Evolutionary conservation across 2,113 vertebrate species (phyloP).

Genomic region (Suricata suricatta): DNA sequence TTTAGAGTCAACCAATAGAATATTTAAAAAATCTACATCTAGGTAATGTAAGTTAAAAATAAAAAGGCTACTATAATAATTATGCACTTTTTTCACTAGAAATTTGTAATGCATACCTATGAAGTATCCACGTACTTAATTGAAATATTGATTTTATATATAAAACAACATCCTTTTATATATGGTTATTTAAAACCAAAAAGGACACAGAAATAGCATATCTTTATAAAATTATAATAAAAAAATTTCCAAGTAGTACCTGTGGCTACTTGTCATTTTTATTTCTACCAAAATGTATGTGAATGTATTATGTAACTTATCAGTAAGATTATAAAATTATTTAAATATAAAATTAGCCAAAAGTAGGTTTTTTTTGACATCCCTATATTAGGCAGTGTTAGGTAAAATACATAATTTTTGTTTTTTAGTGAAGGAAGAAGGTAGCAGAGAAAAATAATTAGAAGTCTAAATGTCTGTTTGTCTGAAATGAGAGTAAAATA

Average conservation of each 20-base stretch:
- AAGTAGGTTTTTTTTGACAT: not conserved
- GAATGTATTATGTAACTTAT: conserved; percentile 1
- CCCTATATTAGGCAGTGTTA: not conserved
- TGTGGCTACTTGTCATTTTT: not conserved
- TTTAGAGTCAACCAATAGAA: not conserved
- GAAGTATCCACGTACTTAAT: not conserved
- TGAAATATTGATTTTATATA: conserved; percentile 5
- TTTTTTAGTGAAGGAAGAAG: conserved; percentile 13
- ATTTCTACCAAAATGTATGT: not conserved
- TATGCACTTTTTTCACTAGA: not conserved
- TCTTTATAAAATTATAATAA: conserved; percentile 27
- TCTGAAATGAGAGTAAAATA: not conserved
- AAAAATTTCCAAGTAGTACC: not conserved
- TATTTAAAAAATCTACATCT: conserved; percentile 33
- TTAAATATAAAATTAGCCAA: conserved; percentile 54
- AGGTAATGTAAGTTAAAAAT: not conserved
- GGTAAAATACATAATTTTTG: not conserved
- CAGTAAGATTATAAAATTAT: not conserved
- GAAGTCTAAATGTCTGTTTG: not conserved
- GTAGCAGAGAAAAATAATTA: not conserved
- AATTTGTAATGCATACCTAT: not conserved
- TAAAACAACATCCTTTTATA: not conserved
- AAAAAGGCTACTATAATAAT: not conserved
- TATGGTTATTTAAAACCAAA: conserved; percentile 42
- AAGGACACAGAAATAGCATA: not conserved